Conservation (phyloP, 2,113 vertebrate species). For the Hippolais icterina region DNA sequence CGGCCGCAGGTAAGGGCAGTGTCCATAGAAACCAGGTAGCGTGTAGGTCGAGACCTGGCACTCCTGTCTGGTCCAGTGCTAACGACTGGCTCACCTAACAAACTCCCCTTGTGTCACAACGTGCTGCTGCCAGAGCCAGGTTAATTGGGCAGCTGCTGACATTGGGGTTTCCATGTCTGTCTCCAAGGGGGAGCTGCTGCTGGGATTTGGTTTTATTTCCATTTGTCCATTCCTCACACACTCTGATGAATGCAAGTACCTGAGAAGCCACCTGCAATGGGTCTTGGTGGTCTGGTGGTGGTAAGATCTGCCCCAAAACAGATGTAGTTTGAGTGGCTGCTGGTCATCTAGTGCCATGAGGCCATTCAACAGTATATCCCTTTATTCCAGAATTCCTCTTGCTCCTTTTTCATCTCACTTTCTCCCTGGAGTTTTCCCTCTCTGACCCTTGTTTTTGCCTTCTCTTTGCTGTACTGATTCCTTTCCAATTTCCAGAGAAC, state of each 20-base stretch:
- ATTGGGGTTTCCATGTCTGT: not conserved
- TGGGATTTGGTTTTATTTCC: not conserved
- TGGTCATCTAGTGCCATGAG: fast-evolving
- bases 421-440: not conserved
- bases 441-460: not conserved
- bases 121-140: not conserved
- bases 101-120: not conserved
- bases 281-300: not conserved
- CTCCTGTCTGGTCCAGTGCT: not conserved
- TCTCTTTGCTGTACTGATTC: not conserved
- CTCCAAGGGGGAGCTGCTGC: not conserved
- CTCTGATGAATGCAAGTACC: not conserved
- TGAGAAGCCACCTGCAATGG: not conserved
- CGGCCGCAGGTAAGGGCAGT: slow-evolving; percentile 83
- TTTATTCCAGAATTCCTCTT: not conserved
- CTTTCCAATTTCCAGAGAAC: not conserved
- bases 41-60: not conserved
- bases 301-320: not conserved
- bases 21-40: not conserved
- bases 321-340: not conserved
- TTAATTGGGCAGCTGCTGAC: not conserved
- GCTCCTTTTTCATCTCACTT: not conserved
- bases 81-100: fast-evolving
- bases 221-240: fast-evolving
- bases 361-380: not conserved